Conservation (phyloP, 2,888 invertebrate genomes). For the Sarcophaga variegata region DNA sequence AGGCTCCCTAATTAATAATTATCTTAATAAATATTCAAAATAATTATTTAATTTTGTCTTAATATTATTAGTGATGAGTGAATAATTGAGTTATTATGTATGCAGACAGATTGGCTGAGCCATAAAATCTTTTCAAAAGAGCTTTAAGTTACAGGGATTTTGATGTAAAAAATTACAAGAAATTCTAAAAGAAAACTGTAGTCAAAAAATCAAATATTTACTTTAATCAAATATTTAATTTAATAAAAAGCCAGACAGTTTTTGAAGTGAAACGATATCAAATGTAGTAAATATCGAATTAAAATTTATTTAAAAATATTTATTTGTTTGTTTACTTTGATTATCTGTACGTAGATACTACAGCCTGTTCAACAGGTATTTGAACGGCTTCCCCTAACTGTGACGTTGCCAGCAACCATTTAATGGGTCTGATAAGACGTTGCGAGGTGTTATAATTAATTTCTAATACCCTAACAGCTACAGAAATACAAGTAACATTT, state of each 20-base stretch:
- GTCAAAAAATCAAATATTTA: not conserved
- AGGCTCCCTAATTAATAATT: too few relatives aligned
- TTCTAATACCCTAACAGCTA: not conserved
- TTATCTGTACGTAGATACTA: not conserved
- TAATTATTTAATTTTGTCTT: conserved; percentile 1
- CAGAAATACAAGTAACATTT: not conserved
- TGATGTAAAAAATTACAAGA: too few relatives aligned
- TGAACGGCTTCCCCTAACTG: not conserved
- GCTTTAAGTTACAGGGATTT: too few relatives aligned
- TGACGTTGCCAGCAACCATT: not conserved
- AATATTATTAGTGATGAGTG: not conserved
- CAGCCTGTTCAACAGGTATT: not conserved
- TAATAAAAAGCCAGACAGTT: not conserved
- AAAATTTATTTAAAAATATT: conserved; percentile 37
- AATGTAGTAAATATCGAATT: not conserved
- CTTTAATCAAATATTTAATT: not conserved
- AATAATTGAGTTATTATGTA: not conserved
- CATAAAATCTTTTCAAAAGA: too few relatives aligned
- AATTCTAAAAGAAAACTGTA: too few relatives aligned
- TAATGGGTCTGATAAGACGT: conserved; percentile 9
- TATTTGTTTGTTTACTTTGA: conserved; percentile 12
- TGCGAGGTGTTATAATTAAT: not conserved
- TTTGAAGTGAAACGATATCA: too few relatives aligned
- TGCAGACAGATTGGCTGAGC: not conserved
- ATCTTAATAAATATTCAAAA: not conserved